Evolutionary conservation across 2,113 vertebrate species (phyloP).

Genomic region (Xenopus borealis): DNA sequence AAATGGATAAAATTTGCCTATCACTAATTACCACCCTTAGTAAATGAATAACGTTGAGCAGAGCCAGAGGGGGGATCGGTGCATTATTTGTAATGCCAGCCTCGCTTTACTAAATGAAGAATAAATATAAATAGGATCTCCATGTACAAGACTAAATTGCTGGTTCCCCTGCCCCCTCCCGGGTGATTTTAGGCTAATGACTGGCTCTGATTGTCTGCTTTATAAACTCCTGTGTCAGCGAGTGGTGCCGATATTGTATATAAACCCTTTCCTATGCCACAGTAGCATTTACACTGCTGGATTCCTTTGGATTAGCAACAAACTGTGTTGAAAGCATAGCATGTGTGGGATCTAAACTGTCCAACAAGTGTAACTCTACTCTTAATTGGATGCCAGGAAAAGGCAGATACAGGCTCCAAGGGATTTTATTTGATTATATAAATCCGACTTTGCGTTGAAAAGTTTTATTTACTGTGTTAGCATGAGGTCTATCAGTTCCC

Average conservation of each 20-base stretch:
- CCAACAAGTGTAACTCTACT: conserved; percentile 31
- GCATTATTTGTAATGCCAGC: not conserved
- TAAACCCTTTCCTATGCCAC: conserved; percentile 51
- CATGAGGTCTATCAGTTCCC: no score
- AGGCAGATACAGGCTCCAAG: not conserved
- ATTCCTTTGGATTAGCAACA: conserved; percentile 62
- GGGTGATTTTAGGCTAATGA: not conserved
- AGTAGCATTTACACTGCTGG: conserved; percentile 47
- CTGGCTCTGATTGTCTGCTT: conserved; percentile 4
- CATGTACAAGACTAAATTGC: not conserved
- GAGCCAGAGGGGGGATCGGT: no score
- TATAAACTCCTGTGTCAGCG: conserved; percentile 53
- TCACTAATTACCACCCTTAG: no score
- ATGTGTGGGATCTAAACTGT: conserved; percentile 50
- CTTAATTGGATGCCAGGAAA: conserved; percentile 9
- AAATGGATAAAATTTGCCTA: no score
- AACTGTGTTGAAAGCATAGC: conserved; percentile 60
- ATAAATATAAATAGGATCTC: not conserved
- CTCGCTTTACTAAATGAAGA: not conserved
- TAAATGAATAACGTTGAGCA: no score
- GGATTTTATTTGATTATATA: conserved; percentile 1
- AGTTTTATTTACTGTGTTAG: no score
- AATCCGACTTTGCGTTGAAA: not conserved
- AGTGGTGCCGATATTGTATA: conserved; percentile 53
- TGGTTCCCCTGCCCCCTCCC: not conserved